These are phyloP conservation scores for Hyposoter dolosus DNA, from an alignment of 2,888 invertebrate genomes.

Conservation along the genomic window DNA sequence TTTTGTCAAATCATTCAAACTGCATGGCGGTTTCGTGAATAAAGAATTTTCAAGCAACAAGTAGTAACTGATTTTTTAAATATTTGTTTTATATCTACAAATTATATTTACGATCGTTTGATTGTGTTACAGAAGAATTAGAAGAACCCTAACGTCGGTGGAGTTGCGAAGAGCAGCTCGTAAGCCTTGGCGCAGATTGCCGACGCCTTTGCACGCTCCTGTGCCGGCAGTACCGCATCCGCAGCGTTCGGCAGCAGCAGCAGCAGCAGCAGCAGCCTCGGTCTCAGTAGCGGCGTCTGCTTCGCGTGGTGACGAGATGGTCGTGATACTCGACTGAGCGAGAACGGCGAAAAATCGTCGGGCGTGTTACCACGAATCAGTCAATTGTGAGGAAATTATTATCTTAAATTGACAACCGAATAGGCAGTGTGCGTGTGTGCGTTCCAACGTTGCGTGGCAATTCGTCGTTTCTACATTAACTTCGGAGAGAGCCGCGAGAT, in stretches of 20 bases:
- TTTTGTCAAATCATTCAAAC: too few relatives aligned
- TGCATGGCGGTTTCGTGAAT: too few relatives aligned
- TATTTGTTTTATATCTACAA: too few relatives aligned
- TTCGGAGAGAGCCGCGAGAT: conserved; percentile 24
- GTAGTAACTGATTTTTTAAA: too few relatives aligned
- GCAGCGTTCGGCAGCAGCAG: conserved; percentile 74
- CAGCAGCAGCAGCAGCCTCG: conserved; percentile 3
- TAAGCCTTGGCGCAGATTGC: conserved; percentile 92
- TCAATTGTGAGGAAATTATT: conserved; percentile 70
- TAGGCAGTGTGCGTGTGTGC: conserved; percentile 67
- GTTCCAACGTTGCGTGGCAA: conserved; percentile 65
- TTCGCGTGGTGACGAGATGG: conserved; percentile 83
- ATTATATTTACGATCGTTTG: too few relatives aligned
- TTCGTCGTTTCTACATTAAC: conserved; percentile 54
- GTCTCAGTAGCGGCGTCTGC: conserved; percentile 34
- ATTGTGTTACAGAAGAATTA: conserved; percentile 89
- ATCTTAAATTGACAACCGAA: conserved; percentile 70
- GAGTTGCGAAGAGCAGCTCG: conserved; percentile 94
- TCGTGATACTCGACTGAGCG: conserved; percentile 85
- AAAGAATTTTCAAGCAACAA: too few relatives aligned
- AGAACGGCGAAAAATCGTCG: conserved; percentile 63
- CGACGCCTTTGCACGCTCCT: conserved; percentile 78
- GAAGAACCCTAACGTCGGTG: conserved; percentile 91
- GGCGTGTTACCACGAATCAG: conserved; percentile 68
- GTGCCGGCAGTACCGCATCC: conserved; percentile 76